Base-by-base conservation (phyloP, 2,113 vertebrate genomes). In the Desmodus rotundus region DNA sequence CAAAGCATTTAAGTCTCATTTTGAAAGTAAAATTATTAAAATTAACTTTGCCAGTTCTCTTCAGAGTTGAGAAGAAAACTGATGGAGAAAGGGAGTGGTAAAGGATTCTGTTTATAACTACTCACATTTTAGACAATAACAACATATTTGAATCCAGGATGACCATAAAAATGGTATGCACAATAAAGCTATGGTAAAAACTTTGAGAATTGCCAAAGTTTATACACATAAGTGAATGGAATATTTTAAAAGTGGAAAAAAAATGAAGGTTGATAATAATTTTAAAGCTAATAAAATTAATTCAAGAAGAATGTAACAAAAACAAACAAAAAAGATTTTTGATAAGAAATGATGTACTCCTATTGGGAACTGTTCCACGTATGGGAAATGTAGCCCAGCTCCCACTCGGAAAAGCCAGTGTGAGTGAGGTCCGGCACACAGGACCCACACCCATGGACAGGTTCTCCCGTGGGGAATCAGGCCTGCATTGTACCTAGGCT, bases 1-100 rank as follows among this genome's bases (percentile, higher is more conserved):
- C 52, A 50, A 65, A 9, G 1, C 20, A 13, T 38, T 36, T 91
- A 93, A 74, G 38, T 41, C 52, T 50, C 26, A 50, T 41, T 31
- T 68, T 80, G 61, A 80, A 97, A 78, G 9, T 87, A 19, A 95
- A 80, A 58, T 81, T 36, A 89, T 54, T 91, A 84, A 92, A 93
- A 76, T 82, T 47, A 87, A 87, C 41, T 93, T 38, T 41, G 24
- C 67, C 54, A 67, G 0, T 56, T 73, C 0, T 82, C 56, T 58
- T 92, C 24, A 76, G 47, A 87, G 19, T 67, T 77, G 45, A 63
- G 12, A 41, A 41, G 5, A 4, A n/a, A 3, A 24, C 1, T 17
- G 11, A 3, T 11, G 19, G 24, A 50, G 41, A 78, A 87, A 56
- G 6, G 43, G 73, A n/a, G 10, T 36, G 26, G 4, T 67, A 4